phyloP scores from a whole-genome alignment of 2,113 vertebrate species.

The Stigmatopora nigra region DNA sequence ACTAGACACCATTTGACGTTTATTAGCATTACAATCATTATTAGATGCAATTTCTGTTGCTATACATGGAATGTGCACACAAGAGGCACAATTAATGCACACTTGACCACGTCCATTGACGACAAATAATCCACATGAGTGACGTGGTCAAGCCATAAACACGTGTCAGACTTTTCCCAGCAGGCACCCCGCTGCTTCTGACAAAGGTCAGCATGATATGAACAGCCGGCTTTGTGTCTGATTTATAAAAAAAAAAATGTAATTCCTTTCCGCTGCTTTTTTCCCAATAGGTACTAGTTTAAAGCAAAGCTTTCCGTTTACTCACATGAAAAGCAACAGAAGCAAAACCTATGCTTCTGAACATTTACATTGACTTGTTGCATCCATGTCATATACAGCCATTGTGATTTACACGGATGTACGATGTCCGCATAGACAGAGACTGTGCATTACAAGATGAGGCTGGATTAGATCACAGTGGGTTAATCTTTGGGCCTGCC shows the following conservation, averaged over 20 bases:
- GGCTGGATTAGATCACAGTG: conserved; percentile 64
- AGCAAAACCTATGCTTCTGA: background rate
- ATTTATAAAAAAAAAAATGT: background rate
- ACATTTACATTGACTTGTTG: background rate
- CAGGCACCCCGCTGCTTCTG: conserved; percentile 11
- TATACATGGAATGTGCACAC: background rate
- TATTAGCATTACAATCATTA: background rate
- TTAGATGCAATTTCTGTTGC: background rate
- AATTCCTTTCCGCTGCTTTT: background rate
- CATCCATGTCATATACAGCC: conserved; percentile 11
- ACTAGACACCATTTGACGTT: no score
- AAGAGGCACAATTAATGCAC: conserved; percentile 4
- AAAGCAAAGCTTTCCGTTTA: background rate
- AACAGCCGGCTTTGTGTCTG: conserved; percentile 37
- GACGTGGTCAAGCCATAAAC: conserved; percentile 12
- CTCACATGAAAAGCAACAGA: background rate
- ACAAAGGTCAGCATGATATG: conserved; percentile 46
- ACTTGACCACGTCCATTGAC: conserved; percentile 5
- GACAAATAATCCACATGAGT: conserved; percentile 27
- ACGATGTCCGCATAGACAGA: conserved; percentile 42
- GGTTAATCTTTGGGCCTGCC: conserved; percentile 69
- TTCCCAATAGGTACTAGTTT: background rate
- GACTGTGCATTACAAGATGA: conserved; percentile 67
- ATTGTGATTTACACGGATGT: conserved; percentile 35
- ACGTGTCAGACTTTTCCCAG: conserved; percentile 24